Evolutionary conservation across 2,113 vertebrate genomes (phyloP).

Genomic region (Hippocampus barbouri): DNA sequence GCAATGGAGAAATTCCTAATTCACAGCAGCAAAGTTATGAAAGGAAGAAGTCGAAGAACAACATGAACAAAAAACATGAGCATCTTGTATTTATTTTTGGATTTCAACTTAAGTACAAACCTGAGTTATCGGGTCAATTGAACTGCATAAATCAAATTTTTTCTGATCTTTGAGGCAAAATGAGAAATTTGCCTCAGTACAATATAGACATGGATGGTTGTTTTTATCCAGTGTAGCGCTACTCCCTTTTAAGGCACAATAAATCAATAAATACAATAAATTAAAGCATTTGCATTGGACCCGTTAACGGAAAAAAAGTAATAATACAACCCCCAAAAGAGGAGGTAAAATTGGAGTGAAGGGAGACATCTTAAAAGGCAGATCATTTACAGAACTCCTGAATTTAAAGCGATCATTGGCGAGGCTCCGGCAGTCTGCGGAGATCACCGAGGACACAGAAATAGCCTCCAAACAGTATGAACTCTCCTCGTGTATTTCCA

Average conservation of each 20-base stretch:
- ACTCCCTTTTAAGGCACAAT: conserved; percentile 33
- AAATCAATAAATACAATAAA: conserved; percentile 54
- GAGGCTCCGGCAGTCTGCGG: background rate
- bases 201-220: background rate
- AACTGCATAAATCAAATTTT: background rate
- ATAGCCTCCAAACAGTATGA: background rate
- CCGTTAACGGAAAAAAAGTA: conserved; percentile 14
- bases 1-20: too few species aligned
- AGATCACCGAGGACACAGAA: background rate
- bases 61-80: too few species aligned
- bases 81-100: background rate
- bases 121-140: too few species aligned
- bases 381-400: conserved; percentile 33
- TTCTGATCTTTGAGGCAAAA: background rate
- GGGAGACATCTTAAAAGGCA: conserved; percentile 15
- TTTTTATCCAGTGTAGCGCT: conserved; percentile 23
- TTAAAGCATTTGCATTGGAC: conserved; percentile 40
- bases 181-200: background rate
- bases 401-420: background rate
- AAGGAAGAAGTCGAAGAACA: too few species aligned
- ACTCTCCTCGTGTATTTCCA: background rate
- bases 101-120: background rate
- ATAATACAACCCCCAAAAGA: conserved; percentile 8
- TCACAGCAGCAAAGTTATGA: too few species aligned
- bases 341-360: conserved; percentile 26